phyloP scores from a whole-genome alignment of 1,140 invertebrate genomes.

The Popillia japonica region DNA sequence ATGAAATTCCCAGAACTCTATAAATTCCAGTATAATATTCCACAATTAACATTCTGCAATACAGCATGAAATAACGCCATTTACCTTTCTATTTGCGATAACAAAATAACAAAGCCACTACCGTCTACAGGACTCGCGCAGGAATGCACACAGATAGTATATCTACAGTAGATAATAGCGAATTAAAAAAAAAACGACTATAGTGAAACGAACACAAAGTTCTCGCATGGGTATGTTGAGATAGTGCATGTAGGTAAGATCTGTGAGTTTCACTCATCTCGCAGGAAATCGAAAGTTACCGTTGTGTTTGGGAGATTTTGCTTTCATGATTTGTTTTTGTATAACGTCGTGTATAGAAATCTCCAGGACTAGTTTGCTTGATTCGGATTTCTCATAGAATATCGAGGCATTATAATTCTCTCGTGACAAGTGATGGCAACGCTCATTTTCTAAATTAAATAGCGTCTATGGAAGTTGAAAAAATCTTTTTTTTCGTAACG shows the following conservation, averaged over 20 bases:
- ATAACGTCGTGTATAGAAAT: not conserved
- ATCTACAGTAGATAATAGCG: not conserved
- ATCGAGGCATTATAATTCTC: not conserved
- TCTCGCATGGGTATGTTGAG: not conserved
- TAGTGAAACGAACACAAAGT: not conserved
- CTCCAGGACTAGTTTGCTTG: not conserved
- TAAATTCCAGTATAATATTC: conserved; percentile 5
- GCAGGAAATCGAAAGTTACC: not conserved
- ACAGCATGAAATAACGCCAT: conserved; percentile 16
- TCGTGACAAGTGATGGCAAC: not conserved
- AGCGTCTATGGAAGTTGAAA: not conserved
- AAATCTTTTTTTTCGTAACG: not conserved
- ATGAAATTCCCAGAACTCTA: not conserved
- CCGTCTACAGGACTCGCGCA: not conserved
- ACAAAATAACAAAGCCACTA: not conserved
- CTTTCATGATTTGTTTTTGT: conserved; percentile 11
- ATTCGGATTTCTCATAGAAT: not conserved
- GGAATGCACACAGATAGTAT: not conserved
- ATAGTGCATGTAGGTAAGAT: not conserved
- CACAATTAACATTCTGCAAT: conserved; percentile 31
- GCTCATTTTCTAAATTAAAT: not conserved
- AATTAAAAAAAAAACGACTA: not conserved
- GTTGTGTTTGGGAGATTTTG: not conserved
- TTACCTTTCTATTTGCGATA: conserved; percentile 21
- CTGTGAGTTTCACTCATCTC: not conserved